phyloP scores from a whole-genome alignment of 2,797 vertebrate species.

The Staurois parvus region DNA sequence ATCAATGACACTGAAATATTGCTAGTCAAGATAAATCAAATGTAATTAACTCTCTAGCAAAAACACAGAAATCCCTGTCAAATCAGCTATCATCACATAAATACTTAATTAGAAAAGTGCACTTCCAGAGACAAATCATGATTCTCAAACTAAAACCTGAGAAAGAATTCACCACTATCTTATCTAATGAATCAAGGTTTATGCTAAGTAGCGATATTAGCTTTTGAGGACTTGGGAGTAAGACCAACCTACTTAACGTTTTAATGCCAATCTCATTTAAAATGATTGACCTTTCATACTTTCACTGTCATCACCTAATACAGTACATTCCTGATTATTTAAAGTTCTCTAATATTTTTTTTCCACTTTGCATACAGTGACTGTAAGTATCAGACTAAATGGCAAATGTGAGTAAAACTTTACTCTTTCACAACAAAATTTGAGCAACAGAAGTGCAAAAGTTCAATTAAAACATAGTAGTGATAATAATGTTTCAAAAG shows the following conservation, averaged over 20 bases:
- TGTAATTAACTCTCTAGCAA: no score
- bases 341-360: background rate
- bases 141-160: no score
- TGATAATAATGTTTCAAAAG: background rate
- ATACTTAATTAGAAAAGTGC: no score
- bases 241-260: background rate
- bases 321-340: background rate
- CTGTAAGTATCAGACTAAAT: background rate
- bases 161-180: no score
- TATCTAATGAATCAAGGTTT: background rate
- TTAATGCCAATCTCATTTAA: background rate
- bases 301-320: background rate
- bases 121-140: no score
- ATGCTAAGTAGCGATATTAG: background rate
- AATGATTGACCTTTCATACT: background rate
- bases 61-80: no score
- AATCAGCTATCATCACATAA: no score
- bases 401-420: background rate
- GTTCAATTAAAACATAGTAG: background rate
- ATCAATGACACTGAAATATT: no score
- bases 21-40: no score
- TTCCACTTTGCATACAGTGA: background rate
- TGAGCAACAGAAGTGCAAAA: no score
- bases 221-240: background rate
- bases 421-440: background rate